Base-by-base conservation (phyloP, 2,888 invertebrate genomes). In the Onchidella celtica region DNA sequence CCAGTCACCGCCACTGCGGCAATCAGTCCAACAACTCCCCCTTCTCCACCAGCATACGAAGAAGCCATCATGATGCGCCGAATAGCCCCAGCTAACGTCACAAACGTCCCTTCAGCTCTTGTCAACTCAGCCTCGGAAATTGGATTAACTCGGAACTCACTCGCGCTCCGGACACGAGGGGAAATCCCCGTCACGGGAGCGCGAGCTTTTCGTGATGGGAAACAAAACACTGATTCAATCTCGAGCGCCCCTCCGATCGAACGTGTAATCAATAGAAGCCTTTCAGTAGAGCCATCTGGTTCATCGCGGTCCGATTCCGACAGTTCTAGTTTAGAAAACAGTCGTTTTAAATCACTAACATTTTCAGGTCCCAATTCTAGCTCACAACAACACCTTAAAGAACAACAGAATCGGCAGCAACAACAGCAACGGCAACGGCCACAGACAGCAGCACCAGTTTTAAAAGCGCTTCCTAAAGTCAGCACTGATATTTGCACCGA, bases 1-100 rank as follows among this genome's bases (percentile, higher is more conserved):
- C 57, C 57, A 2, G 38, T 17, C 9, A 29, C 61, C 34, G 1
- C 29, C 17, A 29, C 38, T 2, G 17, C 65, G 2, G 14, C 47
- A 11, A 34, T 55, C 0, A 36, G 21, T 3, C 36, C 74, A 0
- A 27, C 38, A 36, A 38, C 66, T 3, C 69, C 74, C 21, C 24
- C 74, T 6, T 34, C 81, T 17, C 75, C 81, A 32, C 81, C 81
- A 36, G 47, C 9, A 17, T 84, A 84, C 70, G 73, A 59, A 0
- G 78, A 80, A 1, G 84, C 84, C 0, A 61, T 84, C 6, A 69
- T 2, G 38, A 80, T 63, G 74, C 59, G 73, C 63, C 81, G 59
- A n/a, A 75, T 57, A 24, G 21, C 38, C 1, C 27, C 69, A 0
- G n/a, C 69, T 40, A 34, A 38, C 27, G 21, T n/a, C 17, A 6